Evolutionary conservation across 1,140 invertebrate species (phyloP).

Genomic region (Sitophilus oryzae): DNA sequence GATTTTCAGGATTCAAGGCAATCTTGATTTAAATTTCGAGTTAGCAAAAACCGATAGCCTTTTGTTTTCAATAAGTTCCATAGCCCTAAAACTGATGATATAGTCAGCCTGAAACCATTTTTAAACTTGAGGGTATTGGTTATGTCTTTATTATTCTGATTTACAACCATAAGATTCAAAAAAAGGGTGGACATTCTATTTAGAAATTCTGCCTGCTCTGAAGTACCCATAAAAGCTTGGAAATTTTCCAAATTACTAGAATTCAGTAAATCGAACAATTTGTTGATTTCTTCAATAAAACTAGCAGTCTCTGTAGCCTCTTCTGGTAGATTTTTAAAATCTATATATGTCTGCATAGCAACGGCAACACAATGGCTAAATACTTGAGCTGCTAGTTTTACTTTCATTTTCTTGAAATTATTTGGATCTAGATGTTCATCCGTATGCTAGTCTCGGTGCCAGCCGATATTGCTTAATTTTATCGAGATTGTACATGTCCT

Average conservation of each 20-base stretch:
- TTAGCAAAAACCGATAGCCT: background rate
- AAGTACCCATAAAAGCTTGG: constrained; percentile 2
- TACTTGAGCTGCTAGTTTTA: constrained; percentile 4
- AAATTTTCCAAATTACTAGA: background rate
- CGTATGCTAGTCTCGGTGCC: background rate
- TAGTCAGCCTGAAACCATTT: constrained; percentile 1
- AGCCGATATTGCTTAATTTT: constrained; percentile 3
- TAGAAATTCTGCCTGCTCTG: background rate
- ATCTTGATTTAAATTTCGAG: constrained; percentile 4
- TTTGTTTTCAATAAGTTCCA: background rate
- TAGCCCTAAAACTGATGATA: background rate
- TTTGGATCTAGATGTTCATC: constrained; percentile 6
- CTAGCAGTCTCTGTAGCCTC: background rate
- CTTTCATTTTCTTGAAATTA: constrained; percentile 7
- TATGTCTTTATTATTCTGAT: background rate
- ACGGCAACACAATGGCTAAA: constrained; percentile 3
- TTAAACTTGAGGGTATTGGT: constrained; percentile 2
- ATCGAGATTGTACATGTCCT: constrained; percentile 3
- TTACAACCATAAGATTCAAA: background rate
- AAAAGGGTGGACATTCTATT: constrained; percentile 1
- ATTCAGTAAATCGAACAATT: too few relatives aligned
- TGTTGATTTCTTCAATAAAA: constrained; percentile 6
- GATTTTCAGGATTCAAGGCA: constrained; percentile 1
- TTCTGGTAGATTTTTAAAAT: background rate
- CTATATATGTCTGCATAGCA: constrained; percentile 12